Evolutionary conservation across 2,113 vertebrate species (phyloP), one percentile per base, ranked within the genome.

Genomic region (Cololabis saira): DNA sequence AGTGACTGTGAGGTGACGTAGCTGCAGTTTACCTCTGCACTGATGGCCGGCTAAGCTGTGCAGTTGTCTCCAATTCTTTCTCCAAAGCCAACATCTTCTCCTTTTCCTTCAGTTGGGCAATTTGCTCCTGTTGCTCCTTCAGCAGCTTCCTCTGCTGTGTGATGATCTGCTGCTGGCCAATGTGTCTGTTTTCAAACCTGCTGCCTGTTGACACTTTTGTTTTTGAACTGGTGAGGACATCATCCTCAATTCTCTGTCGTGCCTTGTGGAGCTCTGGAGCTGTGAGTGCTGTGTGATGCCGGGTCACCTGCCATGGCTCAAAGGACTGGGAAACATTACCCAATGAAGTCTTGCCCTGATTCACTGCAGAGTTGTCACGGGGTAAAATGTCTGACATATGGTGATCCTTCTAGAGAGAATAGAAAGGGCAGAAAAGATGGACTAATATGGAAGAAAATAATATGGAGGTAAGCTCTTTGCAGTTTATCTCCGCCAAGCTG

Each of bases 71-170:
- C 21, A 72, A 67, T 45, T 93, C 92, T 85, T 88, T 88, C 80
- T 65, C 83, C 17, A 90, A 69, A 63, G 84, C 89, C 41, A 81
- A 84, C 60, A 92, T 67, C 17, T 82, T 87, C 83, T 95, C 94
- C 61, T 90, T 85, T 84, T 92, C 82, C 80, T 90, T 94, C 67
- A 97, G 91, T 30, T 71, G 86, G 9, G 81, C 67, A 58, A 98
- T 97, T 71, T 93, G 83, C 65, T 95, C 89, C 67, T 93, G 89
- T 84, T 98, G 96, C 75, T 96, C 94, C 83, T 92, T 89, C 78
- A 99, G 93, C 71, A 94, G 94, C 75, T 86, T 91, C 70, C 82
- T 94, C 76, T 98, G 97, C 71, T 95, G 87, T 12, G 92, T 63
- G 61, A 97, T 96, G 67, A 96, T 87, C 70, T 87, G 90, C 76